Conservation (phyloP, 1,140 invertebrate species). For the Diplogasteroides magnus region DNA sequence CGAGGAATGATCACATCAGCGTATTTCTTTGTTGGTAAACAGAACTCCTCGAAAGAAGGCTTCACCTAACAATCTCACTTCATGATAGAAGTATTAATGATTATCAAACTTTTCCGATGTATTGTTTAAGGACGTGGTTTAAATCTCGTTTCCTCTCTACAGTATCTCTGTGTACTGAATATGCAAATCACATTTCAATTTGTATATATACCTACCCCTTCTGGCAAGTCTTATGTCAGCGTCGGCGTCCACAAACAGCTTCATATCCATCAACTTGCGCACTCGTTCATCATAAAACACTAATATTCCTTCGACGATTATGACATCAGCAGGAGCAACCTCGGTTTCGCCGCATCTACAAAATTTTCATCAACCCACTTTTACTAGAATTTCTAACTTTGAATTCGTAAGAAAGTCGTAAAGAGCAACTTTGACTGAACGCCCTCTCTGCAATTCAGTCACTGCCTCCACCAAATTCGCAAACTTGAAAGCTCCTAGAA, state of each 20-base stretch:
- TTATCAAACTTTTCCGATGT: slow-evolving; percentile 68
- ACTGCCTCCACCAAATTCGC: slow-evolving; percentile 74
- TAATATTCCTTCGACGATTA: slow-evolving; percentile 93
- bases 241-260: slow-evolving; percentile 97
- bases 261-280: slow-evolving; percentile 93
- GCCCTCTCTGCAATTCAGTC: slow-evolving; percentile 73
- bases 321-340: slow-evolving; percentile 94
- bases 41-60: slow-evolving; percentile 98
- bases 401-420: slow-evolving; percentile 84
- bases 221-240: slow-evolving; percentile 89
- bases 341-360: slow-evolving; percentile 16
- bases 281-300: slow-evolving; percentile 92
- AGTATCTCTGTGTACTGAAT: slow-evolving; percentile 45
- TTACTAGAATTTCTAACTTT: slow-evolving; percentile 61
- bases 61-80: slow-evolving; percentile 67
- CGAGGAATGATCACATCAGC: slow-evolving; percentile 94
- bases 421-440: slow-evolving; percentile 76
- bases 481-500: slow-evolving; percentile 71
- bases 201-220: slow-evolving; percentile 66
- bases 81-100: slow-evolving; percentile 63
- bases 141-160: slow-evolving; percentile 80
- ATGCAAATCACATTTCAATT: background rate
- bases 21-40: slow-evolving; percentile 97
- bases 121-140: slow-evolving; percentile 88
- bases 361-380: slow-evolving; percentile 7